Conservation (phyloP, 2,888 invertebrate species). For the Tiliacea citrago region DNA sequence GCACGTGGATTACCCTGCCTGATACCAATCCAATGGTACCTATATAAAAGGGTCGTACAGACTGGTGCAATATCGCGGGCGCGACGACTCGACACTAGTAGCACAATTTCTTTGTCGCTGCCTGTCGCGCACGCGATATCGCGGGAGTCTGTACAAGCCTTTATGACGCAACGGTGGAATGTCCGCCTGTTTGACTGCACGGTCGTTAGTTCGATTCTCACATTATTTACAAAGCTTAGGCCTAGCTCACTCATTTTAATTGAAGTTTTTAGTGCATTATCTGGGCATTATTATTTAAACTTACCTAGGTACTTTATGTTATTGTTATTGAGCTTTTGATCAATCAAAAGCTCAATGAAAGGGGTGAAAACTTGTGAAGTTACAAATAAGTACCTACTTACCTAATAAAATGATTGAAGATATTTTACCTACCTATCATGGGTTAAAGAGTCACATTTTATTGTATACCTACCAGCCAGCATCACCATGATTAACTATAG, state of each 20-base stretch:
- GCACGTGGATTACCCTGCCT: background rate
- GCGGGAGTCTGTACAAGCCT: too few species aligned
- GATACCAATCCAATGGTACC: too few species aligned
- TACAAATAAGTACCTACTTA: background rate
- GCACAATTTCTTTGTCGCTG: too few species aligned
- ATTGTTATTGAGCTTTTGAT: background rate
- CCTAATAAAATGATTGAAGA: too few species aligned
- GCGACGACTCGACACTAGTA: too few species aligned
- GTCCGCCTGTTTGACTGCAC: background rate
- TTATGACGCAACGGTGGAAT: conserved; percentile 9
- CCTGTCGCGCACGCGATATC: too few species aligned
- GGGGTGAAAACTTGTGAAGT: background rate
- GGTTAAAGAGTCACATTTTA: too few species aligned
- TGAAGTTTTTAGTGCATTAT: background rate
- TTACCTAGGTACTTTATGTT: background rate
- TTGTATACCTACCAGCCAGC: too few species aligned
- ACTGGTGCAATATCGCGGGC: too few species aligned
- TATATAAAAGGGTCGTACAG: too few species aligned
- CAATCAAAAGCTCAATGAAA: too few species aligned
- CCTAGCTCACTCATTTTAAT: conserved; percentile 3
- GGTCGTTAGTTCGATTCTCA: conserved; percentile 33
- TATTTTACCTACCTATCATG: too few species aligned
- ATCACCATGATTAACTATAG: background rate
- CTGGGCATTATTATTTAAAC: background rate
- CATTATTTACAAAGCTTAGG: conserved; percentile 1